Base-by-base conservation (phyloP, 2,113 vertebrate genomes). In the Glaucidium brasilianum region DNA sequence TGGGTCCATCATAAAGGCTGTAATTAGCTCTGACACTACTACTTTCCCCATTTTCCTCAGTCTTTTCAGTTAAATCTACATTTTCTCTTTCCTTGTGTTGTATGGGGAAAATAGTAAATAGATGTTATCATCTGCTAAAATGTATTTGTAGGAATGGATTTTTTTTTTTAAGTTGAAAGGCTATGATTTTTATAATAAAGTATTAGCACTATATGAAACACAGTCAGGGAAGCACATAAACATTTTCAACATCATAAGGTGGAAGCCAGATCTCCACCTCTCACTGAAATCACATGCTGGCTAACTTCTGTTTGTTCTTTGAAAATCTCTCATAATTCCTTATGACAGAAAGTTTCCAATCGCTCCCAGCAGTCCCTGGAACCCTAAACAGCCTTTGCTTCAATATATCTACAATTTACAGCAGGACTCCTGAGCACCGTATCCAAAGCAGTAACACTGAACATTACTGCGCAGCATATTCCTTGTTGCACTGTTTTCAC, bases 31-130 rank as follows among this genome's bases (percentile, higher is more conserved):
- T 82, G 64, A 78, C 41, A 35, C 21, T 20, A 29, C 14, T 76
- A 52, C 20, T 27, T 78, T 85, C 16, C n/a, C 22, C 16, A 20
- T 0, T 26, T 15, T 76, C 32, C 23, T 78, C 0, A 0, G 13
- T 63, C 25, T 78, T 94, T 66, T 62, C 52, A 18, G 50, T 59
- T 88, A 85, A 58, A 78, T 49, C 26, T 58, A 71, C 6, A 20
- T 74, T 84, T 81, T 84, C 19, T 49, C 23, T 59, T 72, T 80
- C 72, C 20, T 75, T 37, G 5, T 53, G 27, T n/a, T 34, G 16
- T 21, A 74, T 50, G 19, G 0, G 2, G 71, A 90, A 71, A 55
- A 49, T 8, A 69, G 25, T 45, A 56, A 58, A 66, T 21, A 73
- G 45, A 49, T 77, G 14, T 39, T 83, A 55, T 79, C 5, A 30